Base-by-base conservation (phyloP, 1,140 invertebrate genomes). In the Microplitis mediator region DNA sequence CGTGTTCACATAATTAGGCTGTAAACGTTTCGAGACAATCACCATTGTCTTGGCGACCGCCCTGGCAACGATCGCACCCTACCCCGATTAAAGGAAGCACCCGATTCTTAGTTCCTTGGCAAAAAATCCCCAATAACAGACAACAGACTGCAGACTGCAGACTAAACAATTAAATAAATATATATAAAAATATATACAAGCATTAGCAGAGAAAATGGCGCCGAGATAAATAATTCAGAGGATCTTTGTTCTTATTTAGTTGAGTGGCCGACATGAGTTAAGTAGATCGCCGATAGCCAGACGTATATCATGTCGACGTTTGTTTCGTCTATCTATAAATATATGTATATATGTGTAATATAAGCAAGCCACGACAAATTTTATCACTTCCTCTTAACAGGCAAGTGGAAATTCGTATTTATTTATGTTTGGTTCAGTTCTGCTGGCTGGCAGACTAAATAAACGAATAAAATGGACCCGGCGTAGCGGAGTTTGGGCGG, bases 1-100 rank as follows among this genome's bases (percentile, higher is more conserved):
- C 82, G 80, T 86, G 85, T 86, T 87, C 86, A 87, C 86, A 87
- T 87, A 86, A 87, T 87, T 87, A 87, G 86, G 83, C 85, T 86
- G 85, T 86, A 87, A 87, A 86, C 84, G 86, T 85, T 87, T 83
- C 80, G 77, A 86, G 84, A 87, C 85, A 86, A 87, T 87, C 85
- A 86, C 85, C 78, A 87, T 87, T 87, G 86, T 87, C 83, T 78
- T 32, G 61, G 69, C 69, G 77, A 66, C 63, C 74, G 74, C 75
- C 73, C 75, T 70, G 68, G 69, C 74, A 69, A 77, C 76, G 68
- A 67, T 65, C 35, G 63, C 62, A 50, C 71, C 50, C 74, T 69
- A 50, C 60, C 58, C 51, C 62, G 75, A 77, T 77, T 76, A 64
- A 76, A 75, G 61, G 66, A 78, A 73, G 74, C 75, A 72, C 71